Evolutionary conservation across 2,113 vertebrate genomes (phyloP).

Genomic region (Platysternon megacephalum): DNA sequence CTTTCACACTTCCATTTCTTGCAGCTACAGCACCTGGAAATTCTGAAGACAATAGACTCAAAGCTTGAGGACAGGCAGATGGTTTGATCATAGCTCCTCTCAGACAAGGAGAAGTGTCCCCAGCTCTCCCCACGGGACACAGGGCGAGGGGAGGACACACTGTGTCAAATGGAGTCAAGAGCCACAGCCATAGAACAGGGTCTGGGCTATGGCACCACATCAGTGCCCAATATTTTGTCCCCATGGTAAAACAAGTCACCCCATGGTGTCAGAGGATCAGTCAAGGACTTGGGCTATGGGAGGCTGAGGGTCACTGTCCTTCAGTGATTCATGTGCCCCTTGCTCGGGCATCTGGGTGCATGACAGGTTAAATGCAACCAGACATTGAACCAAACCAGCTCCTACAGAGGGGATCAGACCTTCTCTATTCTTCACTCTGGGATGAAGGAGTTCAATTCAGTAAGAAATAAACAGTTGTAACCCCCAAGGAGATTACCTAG

Average conservation of each 20-base stretch:
- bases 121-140: not conserved
- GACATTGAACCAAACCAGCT: not conserved
- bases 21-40: not conserved
- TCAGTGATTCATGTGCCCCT: not conserved
- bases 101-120: not conserved
- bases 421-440: not conserved
- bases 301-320: not conserved
- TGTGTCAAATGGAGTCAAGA: not conserved
- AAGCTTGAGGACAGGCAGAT: rapidly evolving
- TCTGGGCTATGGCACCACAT: not conserved
- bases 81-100: not conserved
- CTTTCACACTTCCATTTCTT: not conserved
- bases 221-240: constrained; percentile 6
- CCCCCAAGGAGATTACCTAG: too few species aligned
- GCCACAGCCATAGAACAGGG: not conserved
- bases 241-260: not conserved
- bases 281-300: rapidly evolving
- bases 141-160: not conserved
- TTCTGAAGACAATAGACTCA: not conserved
- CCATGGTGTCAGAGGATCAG: rapidly evolving
- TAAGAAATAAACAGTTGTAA: not conserved
- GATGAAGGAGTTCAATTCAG: not conserved
- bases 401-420: not conserved
- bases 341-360: rapidly evolving
- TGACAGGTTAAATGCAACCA: not conserved